Conservation (phyloP, 2,797 vertebrate species). For the Protosalanx chinensis region DNA sequence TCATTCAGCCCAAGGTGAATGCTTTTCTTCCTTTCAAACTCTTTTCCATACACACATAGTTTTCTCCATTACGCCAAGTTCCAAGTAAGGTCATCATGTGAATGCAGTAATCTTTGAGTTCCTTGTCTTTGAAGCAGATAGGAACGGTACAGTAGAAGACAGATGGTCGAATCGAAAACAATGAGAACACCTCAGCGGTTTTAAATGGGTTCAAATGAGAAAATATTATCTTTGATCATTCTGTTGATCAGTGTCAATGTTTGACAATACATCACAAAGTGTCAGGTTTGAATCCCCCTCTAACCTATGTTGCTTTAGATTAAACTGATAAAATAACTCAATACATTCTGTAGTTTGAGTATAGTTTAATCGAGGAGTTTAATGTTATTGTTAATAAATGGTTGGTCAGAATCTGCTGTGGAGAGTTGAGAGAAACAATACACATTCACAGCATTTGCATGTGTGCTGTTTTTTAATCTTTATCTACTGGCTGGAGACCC, state of each 20-base stretch:
- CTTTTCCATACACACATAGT: conserved; percentile 59
- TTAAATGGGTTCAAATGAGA: too few relatives aligned
- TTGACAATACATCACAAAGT: too few relatives aligned
- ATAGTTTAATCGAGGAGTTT: too few relatives aligned
- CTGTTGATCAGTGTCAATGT: too few relatives aligned
- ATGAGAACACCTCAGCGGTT: background rate
- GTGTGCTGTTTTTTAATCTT: too few relatives aligned
- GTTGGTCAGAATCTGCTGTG: too few relatives aligned
- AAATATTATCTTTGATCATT: too few relatives aligned
- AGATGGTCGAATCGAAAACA: background rate
- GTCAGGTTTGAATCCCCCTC: too few relatives aligned
- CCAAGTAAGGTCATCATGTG: conserved; percentile 18
- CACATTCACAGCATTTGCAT: background rate
- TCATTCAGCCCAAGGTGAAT: conserved; percentile 65
- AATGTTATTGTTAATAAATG: too few relatives aligned
- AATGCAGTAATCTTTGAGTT: conserved; percentile 33
- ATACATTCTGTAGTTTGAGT: too few relatives aligned
- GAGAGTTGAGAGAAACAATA: conserved; percentile 13
- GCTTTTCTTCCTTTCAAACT: conserved; percentile 63
- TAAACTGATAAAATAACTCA: too few relatives aligned
- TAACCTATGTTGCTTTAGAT: too few relatives aligned
- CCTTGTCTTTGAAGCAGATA: conserved; percentile 3
- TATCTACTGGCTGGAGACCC: conserved; percentile 37
- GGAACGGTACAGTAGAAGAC: background rate
- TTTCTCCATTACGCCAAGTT: conserved; percentile 16